Conservation (phyloP, 2,113 vertebrate species). For the Corythoichthys intestinalis region DNA sequence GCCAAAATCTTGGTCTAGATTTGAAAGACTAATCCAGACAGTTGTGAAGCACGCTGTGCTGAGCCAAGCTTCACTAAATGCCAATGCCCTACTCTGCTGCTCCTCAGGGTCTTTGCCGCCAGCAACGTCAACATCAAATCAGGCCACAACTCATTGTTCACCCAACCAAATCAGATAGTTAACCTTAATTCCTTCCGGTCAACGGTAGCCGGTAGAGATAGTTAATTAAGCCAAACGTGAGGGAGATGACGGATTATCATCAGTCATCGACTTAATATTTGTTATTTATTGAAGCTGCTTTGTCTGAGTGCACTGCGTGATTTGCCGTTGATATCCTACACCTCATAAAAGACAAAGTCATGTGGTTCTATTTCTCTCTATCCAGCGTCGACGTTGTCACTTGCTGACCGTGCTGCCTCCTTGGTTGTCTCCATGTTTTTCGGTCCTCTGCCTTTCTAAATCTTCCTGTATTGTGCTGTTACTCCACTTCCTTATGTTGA, state of each 20-base stretch:
- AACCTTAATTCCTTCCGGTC: slow-evolving; percentile 58
- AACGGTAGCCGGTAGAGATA: slow-evolving; percentile 26
- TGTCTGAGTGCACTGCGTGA: background rate
- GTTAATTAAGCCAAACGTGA: background rate
- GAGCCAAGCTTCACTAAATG: slow-evolving; percentile 5
- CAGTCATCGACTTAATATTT: slow-evolving; percentile 5
- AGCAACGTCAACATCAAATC: slow-evolving; percentile 38
- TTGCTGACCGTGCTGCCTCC: too few relatives aligned
- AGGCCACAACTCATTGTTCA: slow-evolving; percentile 49
- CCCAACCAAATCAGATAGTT: slow-evolving; percentile 48
- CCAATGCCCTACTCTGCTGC: slow-evolving; percentile 12
- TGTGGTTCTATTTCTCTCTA: too few relatives aligned
- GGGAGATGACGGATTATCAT: background rate
- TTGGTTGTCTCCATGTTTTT: too few relatives aligned
- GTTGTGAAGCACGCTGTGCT: slow-evolving; percentile 3
- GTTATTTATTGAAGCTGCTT: slow-evolving; percentile 31
- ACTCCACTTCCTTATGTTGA: too few relatives aligned
- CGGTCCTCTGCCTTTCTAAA: too few relatives aligned
- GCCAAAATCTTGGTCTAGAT: slow-evolving; percentile 34
- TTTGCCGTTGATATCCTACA: background rate
- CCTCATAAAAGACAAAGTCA: background rate
- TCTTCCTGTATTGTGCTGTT: too few relatives aligned
- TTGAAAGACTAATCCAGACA: slow-evolving; percentile 43
- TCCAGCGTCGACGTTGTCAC: too few relatives aligned
- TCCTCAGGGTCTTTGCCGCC: slow-evolving; percentile 9